Conservation (phyloP, 2,797 vertebrate genomes). For the Arnoldichthys spilopterus region DNA sequence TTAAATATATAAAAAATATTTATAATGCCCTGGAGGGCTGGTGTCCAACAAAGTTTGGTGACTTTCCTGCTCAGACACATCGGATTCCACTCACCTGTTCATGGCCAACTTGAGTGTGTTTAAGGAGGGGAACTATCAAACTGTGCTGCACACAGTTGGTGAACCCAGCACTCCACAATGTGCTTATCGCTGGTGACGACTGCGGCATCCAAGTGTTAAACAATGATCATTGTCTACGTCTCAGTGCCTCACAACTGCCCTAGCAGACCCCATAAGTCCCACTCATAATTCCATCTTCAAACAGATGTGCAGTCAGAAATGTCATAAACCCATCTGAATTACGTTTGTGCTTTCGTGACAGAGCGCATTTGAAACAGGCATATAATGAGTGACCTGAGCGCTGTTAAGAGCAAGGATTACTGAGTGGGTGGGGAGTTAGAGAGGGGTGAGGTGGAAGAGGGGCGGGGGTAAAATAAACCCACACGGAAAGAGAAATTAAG, state of each 20-base stretch:
- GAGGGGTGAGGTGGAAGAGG: no score
- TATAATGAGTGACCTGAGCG: slow-evolving; percentile 47
- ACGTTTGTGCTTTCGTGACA: slow-evolving; percentile 22
- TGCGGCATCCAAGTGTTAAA: not conserved
- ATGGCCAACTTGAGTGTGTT: no score
- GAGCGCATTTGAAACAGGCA: slow-evolving; percentile 36
- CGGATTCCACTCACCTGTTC: no score
- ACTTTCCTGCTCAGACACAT: no score
- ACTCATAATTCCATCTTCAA: slow-evolving; percentile 46
- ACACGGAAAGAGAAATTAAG: slow-evolving; percentile 40
- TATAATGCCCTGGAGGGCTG: no score
- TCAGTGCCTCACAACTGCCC: slow-evolving; percentile 10
- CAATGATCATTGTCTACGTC: not conserved
- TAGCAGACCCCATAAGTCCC: slow-evolving; percentile 32
- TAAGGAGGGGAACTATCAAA: no score
- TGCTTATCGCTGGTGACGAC: not conserved
- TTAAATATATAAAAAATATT: no score
- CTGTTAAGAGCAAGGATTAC: slow-evolving; percentile 52
- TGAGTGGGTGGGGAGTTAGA: no score
- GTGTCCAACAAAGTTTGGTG: no score
- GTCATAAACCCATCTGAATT: slow-evolving; percentile 22
- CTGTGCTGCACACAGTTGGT: no score
- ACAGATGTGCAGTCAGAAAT: slow-evolving; percentile 49
- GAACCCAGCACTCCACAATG: no score
- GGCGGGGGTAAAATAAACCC: slow-evolving; percentile 1